Evolutionary conservation across 2,888 invertebrate species (phyloP).

Genomic region (Lasioglossum calceatum): DNA sequence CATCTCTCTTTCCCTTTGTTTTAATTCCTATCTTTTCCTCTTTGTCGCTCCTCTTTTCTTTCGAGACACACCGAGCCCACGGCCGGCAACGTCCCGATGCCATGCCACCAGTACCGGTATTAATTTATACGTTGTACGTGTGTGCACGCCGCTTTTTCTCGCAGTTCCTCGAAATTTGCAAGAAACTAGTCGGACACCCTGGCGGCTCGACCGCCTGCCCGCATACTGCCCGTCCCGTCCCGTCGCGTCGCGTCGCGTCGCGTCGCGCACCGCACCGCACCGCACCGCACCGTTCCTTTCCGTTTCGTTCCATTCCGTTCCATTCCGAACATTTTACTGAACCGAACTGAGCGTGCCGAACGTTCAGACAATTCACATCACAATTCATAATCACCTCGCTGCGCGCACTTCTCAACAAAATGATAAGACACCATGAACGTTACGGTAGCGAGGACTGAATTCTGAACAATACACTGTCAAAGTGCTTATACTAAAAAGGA

Average conservation of each 20-base stretch:
- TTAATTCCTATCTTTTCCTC: constrained; percentile 51
- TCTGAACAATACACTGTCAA: too few species aligned
- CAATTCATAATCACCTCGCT: too few species aligned
- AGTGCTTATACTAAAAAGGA: too few species aligned
- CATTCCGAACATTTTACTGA: constrained; percentile 2
- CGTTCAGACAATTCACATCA: neutral
- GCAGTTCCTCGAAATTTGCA: constrained; percentile 84
- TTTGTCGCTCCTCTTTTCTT: constrained; percentile 34
- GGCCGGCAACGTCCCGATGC: constrained; percentile 42
- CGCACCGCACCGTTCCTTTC: neutral
- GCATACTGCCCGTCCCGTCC: constrained; percentile 40
- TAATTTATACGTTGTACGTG: constrained; percentile 85
- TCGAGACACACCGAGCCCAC: constrained; percentile 23
- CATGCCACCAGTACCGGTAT: constrained; percentile 76
- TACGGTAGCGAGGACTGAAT: too few species aligned
- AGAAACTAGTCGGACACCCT: constrained; percentile 83
- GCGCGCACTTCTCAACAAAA: too few species aligned
- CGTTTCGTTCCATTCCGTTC: neutral
- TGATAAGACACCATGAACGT: too few species aligned
- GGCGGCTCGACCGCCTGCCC: constrained; percentile 58
- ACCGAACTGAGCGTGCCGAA: neutral
- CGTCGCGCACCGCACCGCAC: too few species aligned
- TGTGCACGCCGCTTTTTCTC: constrained; percentile 83
- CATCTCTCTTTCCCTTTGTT: constrained; percentile 44
- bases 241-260: neutral